A percentile compares a stretch with the other conserved stretches of the same genome.
These are phyloP conservation scores for Catonia carolina DNA, from an alignment of 2,888 invertebrate genomes.

Conservation along the genomic window DNA sequence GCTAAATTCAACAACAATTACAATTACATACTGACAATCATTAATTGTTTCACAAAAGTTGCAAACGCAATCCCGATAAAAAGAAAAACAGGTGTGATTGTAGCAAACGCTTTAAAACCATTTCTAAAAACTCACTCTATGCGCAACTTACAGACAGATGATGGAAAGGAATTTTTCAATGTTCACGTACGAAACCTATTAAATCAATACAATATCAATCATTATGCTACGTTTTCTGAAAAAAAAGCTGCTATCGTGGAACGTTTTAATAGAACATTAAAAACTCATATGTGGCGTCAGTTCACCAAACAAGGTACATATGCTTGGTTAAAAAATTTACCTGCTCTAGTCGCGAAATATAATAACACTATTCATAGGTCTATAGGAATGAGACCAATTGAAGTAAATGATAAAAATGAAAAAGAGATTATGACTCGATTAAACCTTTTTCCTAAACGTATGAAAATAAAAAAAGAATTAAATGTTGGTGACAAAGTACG, in stretches of 20 bases:
- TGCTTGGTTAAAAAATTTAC: conserved; percentile 22
- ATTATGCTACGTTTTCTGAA: conserved; percentile 24
- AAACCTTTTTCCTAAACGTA: not conserved
- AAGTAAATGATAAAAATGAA: conserved; percentile 22
- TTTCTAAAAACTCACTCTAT: conserved; percentile 9
- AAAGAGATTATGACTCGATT: not conserved
- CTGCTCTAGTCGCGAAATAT: conserved; percentile 18
- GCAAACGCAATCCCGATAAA: conserved; percentile 17
- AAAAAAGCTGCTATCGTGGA: conserved; percentile 27
- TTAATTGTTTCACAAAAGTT: conserved; percentile 16
- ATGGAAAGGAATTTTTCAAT: conserved; percentile 29
- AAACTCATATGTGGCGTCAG: conserved; percentile 21
- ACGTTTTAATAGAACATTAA: conserved; percentile 25
- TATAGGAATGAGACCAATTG: conserved; percentile 23
- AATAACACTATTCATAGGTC: conserved; percentile 23
- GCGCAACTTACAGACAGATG: conserved; percentile 26
- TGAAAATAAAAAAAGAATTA: not conserved
- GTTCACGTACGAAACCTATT: conserved; percentile 19
- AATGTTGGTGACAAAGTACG: conserved; percentile 10
- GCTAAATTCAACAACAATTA: conserved; percentile 6
- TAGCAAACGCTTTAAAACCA: conserved; percentile 13
- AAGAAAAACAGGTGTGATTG: conserved; percentile 21
- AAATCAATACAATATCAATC: conserved; percentile 24
- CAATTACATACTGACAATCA: conserved; percentile 14
- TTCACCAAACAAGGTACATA: conserved; percentile 21